phyloP scores from a whole-genome alignment of 2,113 vertebrate species.

The Petaurus breviceps region DNA sequence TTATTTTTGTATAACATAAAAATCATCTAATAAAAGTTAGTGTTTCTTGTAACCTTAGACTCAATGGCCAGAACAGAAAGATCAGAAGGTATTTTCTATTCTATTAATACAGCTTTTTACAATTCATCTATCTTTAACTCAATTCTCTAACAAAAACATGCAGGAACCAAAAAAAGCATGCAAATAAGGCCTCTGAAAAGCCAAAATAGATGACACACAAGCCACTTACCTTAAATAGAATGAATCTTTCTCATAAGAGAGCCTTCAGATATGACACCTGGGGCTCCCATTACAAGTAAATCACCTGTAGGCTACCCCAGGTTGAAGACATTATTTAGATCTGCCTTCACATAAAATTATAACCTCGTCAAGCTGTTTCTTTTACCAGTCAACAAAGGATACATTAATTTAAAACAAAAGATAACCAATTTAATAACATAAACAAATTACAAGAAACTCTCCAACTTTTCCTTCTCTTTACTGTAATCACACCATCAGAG shows the following conservation, averaged over 20 bases:
- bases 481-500: too few species aligned
- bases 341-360: too few species aligned
- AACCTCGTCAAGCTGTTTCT: too few species aligned
- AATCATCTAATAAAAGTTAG: not conserved
- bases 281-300: not conserved
- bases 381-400: too few species aligned
- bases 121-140: not conserved
- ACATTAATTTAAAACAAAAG: too few species aligned
- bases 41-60: not conserved
- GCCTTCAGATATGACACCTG: not conserved
- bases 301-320: not conserved
- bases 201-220: not conserved
- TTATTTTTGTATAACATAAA: not conserved
- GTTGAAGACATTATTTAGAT: too few species aligned
- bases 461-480: too few species aligned
- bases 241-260: constrained; percentile 6
- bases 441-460: too few species aligned
- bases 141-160: not conserved
- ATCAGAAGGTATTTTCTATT: not conserved
- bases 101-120: not conserved
- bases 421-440: too few species aligned
- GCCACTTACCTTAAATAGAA: not conserved
- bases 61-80: not conserved
- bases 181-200: not conserved
- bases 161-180: not conserved